Evolutionary conservation across 2,888 invertebrate genomes (phyloP).

Genomic region (Ornithoptera alexandrae): DNA sequence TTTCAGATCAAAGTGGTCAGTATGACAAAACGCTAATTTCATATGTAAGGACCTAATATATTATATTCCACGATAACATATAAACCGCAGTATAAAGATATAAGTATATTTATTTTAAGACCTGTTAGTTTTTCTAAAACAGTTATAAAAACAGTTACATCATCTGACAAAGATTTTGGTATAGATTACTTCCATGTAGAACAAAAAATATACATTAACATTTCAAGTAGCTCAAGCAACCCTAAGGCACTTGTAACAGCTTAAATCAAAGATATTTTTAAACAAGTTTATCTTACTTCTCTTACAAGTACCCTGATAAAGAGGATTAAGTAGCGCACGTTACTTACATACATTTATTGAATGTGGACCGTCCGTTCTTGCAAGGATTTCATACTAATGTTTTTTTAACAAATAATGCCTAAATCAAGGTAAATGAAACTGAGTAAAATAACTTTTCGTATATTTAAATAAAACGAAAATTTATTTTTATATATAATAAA

Average conservation of each 20-base stretch:
- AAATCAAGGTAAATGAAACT: too few relatives aligned
- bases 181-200: not conserved
- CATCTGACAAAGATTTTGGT: not conserved
- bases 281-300: conserved; percentile 44
- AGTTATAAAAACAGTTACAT: too few relatives aligned
- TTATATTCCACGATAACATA: too few relatives aligned
- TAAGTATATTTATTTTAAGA: too few relatives aligned
- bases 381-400: conserved; percentile 1
- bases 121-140: too few relatives aligned
- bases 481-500: too few relatives aligned
- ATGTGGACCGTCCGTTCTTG: conserved; percentile 11
- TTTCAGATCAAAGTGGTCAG: too few relatives aligned
- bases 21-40: too few relatives aligned
- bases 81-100: too few relatives aligned
- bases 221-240: conserved; percentile 29
- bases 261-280: conserved; percentile 48
- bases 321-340: conserved; percentile 39
- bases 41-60: too few relatives aligned
- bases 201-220: conserved; percentile 10
- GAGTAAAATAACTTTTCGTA: too few relatives aligned
- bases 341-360: conserved; percentile 24
- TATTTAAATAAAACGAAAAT: too few relatives aligned
- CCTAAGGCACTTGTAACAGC: conserved; percentile 42
- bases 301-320: conserved; percentile 46
- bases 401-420: not conserved